These are phyloP conservation scores for Folsomia manolachei DNA, from an alignment of 2,888 invertebrate genomes.

Conservation along the genomic window DNA sequence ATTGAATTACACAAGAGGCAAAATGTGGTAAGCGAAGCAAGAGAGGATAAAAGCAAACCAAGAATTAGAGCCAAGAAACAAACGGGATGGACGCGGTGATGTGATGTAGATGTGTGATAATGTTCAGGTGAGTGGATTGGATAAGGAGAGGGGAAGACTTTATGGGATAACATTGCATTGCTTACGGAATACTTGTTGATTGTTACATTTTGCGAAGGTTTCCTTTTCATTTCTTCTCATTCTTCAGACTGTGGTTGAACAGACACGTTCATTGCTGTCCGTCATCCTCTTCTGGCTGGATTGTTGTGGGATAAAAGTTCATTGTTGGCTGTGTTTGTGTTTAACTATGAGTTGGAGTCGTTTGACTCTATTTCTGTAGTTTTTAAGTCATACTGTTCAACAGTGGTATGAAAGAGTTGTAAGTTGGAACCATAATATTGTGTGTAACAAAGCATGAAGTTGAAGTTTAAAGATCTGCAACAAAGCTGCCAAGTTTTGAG, in stretches of 20 bases:
- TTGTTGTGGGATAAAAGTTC: neutral
- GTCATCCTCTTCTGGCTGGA: neutral
- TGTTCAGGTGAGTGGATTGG: too few relatives aligned
- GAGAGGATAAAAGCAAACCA: neutral
- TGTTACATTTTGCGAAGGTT: neutral
- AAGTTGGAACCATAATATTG: too few relatives aligned
- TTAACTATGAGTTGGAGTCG: too few relatives aligned
- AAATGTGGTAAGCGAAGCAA: neutral
- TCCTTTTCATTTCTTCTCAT: neutral
- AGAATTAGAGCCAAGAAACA: neutral
- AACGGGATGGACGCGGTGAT: neutral
- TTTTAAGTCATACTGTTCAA: too few relatives aligned
- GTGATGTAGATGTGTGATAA: neutral
- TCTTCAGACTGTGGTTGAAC: neutral
- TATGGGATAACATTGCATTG: too few relatives aligned
- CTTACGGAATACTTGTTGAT: too few relatives aligned
- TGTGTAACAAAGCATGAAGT: too few relatives aligned
- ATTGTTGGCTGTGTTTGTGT: neutral
- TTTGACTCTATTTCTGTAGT: too few relatives aligned
- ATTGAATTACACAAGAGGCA: neutral
- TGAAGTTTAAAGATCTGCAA: too few relatives aligned
- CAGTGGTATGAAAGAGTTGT: too few relatives aligned
- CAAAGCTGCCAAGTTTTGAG: too few relatives aligned
- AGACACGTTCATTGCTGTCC: too few relatives aligned
- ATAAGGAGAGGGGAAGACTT: neutral